Conservation (phyloP, 2,888 invertebrate species). For the Cataglyphis cursor region DNA sequence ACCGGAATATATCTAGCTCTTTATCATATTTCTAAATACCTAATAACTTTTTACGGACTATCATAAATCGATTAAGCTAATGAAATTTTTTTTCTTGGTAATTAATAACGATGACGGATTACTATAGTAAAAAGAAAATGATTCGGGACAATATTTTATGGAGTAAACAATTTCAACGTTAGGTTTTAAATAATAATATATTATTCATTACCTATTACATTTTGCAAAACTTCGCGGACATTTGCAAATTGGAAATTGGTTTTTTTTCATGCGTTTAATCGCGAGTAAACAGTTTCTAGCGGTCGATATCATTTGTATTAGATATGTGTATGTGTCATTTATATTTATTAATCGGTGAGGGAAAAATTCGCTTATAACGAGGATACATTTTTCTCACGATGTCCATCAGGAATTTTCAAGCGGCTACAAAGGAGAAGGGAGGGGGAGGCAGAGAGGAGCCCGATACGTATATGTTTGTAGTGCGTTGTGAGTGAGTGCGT, state of each 20-base stretch:
- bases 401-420: background rate
- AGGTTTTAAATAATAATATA: background rate
- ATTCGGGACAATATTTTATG: background rate
- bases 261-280: background rate
- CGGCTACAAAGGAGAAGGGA: slow-evolving; percentile 6
- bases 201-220: background rate
- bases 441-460: slow-evolving; percentile 47
- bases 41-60: background rate
- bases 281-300: background rate
- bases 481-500: slow-evolving; percentile 43
- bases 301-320: background rate
- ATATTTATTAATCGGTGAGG: background rate
- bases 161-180: background rate
- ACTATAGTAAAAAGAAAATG: background rate
- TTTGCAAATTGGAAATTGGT: background rate
- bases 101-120: background rate
- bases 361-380: background rate
- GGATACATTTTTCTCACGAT: slow-evolving; percentile 14
- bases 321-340: background rate
- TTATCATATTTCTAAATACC: background rate
- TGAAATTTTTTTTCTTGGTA: background rate
- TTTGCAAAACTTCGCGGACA: background rate
- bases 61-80: background rate
- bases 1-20: background rate
- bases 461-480: background rate